Evolutionary conservation across 2,888 invertebrate species (phyloP), one percentile per base, ranked within the genome.

Genomic region (Cephalotes varians): DNA sequence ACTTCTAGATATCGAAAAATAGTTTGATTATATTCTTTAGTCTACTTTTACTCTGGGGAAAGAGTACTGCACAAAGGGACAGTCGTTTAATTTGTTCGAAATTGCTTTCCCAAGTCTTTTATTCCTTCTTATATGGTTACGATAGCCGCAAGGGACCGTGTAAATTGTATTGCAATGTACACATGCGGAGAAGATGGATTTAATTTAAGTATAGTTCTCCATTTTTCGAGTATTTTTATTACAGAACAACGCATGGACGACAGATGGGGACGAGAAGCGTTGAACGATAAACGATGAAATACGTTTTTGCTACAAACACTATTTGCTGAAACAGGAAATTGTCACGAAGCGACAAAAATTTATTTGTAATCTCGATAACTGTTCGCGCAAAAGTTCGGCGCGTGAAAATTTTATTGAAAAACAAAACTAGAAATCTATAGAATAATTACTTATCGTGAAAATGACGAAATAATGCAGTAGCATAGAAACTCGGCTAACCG

Each of bases 161-260:
- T 64, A 65, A 44, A 76, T 56, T 71, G 56, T 71, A 31, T 56
- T 69, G 56, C 56, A 44, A 79, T 25, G 72, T 79, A 69, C 40
- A 71, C 77, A 77, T 28, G 54, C 54, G 71, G 9, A 34, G 34
- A 21, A 34, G 37, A 7, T 79, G 44, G 44, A 79, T 71, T 79
- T 79, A 79, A 79, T 79, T 71, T 56, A 71, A 79, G 72, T 71
- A n/a, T n/a, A 71, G 31, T 79, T 71, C 31, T 21, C 37, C 49
- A 12, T n/a, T 21, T n/a, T 54, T 56, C 72, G 34, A 79, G 56
- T 79, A 79, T 79, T 79, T 77, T 71, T 79, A 79, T 76, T 51
- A 56, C 56, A 31, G 44, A 25, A 25, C 54, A 79, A 71, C 21
- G 40, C 28, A 34, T 21, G 40, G 28, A 54, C 67, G 54, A 67